Base-by-base conservation (phyloP, 1,140 invertebrate genomes). In the Venturia canescens region DNA sequence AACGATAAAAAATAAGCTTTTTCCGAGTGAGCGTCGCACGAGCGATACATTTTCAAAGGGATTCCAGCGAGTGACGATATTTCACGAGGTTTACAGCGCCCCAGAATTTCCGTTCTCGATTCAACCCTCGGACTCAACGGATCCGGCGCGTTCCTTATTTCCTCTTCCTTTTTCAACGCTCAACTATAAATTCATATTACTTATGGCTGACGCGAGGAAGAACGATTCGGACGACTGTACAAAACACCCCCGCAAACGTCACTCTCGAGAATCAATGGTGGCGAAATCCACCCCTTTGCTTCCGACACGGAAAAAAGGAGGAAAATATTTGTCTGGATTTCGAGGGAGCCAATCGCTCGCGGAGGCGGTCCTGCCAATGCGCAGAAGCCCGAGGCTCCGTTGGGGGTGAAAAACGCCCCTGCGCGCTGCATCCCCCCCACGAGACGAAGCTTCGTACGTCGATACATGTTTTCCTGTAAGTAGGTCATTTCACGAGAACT, bases 141-240 rank as follows among this genome's bases (percentile, higher is more conserved):
- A 81, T 78, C 57, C 76, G 23, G 44, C 38, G 18, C 44, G 71
- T 44, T 4, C 27, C 5, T 74, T 21, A 9, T 44, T 3, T 11
- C 16, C 34, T 53, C 38, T 80, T 48, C 29, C n/a, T 48, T 53
- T 50, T 31, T 16, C 11, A 7, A n/a, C 34, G 1, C 27, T 26
- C 31, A 63, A 75, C 80, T 66, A 83, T 83, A 83, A 83, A 83
- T 83, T 72, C 60, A 76, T 81, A 83, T 83, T 83, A 83, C 70
- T 70, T 66, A 27, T 48, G n/a, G 31, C 6, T 83, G 80, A 81
- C 82, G 80, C 81, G 78, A 83, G 78, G 78, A 77, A 78, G 70
- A 83, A 53, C 80, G 50, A 81, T 81, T 81, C 53, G 57, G 48
- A 21, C 34, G 53, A 21, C 27, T 3, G 60, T 63, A 63, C 23